Conservation (phyloP, 2,888 invertebrate genomes). For the Dynastes tityus region DNA sequence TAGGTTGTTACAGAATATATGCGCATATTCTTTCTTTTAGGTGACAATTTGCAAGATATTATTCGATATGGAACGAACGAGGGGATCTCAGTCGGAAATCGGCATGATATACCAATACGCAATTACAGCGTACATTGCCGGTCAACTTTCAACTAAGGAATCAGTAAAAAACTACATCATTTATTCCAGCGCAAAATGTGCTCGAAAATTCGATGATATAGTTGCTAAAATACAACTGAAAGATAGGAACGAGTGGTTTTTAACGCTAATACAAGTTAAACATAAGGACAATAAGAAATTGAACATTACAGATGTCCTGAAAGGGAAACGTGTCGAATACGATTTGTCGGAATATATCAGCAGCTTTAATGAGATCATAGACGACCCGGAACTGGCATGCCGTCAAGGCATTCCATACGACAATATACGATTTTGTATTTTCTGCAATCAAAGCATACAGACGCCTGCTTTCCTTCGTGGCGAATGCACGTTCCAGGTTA, state of each 20-base stretch:
- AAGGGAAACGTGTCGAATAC: too few relatives aligned
- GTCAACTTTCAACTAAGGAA: background rate
- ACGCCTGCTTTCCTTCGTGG: background rate
- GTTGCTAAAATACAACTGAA: background rate
- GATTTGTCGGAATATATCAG: background rate
- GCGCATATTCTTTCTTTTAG: too few relatives aligned
- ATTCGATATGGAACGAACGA: too few relatives aligned
- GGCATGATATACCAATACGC: too few relatives aligned
- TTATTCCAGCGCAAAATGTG: background rate
- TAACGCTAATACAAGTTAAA: background rate
- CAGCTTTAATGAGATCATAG: background rate
- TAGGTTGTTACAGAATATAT: too few relatives aligned
- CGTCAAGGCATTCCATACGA: background rate
- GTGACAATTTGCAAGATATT: too few relatives aligned
- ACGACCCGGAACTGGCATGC: background rate
- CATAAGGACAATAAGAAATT: background rate
- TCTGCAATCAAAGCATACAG: background rate
- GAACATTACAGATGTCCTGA: background rate
- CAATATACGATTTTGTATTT: background rate
- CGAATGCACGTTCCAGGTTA: background rate
- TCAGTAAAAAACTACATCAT: background rate
- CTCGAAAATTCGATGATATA: background rate
- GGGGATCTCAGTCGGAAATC: too few relatives aligned
- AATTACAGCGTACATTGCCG: background rate
- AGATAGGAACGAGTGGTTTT: background rate